These are phyloP conservation scores for Tragelaphus buxtoni DNA, from an alignment of 2,113 vertebrate species.

Conservation along the genomic window DNA sequence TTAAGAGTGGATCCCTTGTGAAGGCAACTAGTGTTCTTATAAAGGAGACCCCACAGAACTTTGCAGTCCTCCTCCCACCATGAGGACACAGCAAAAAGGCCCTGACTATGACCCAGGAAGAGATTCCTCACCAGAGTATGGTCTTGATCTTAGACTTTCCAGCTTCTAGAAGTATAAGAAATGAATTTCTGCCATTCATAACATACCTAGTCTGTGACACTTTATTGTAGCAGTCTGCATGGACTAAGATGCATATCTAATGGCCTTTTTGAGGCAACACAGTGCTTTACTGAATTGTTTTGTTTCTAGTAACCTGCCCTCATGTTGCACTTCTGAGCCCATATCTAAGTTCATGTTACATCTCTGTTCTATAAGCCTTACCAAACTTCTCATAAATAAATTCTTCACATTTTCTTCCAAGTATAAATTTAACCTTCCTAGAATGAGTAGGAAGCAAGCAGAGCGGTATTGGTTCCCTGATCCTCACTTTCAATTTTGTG, in stretches of 20 bases:
- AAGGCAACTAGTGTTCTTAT: background rate
- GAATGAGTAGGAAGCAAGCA: background rate
- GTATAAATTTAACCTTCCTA: background rate
- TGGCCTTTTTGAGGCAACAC: background rate
- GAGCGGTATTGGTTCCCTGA: background rate
- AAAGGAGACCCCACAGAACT: background rate
- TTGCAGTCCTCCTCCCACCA: no score
- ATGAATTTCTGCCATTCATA: background rate
- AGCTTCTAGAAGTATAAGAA: background rate
- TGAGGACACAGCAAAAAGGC: background rate
- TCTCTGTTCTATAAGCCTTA: background rate
- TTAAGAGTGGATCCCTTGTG: background rate
- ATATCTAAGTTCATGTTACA: background rate
- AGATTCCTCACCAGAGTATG: no score
- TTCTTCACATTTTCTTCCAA: background rate
- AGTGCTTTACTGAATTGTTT: background rate
- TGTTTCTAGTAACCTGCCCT: background rate
- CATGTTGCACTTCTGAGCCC: background rate
- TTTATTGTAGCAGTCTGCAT: background rate
- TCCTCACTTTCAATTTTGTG: fast-evolving
- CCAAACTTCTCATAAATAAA: background rate
- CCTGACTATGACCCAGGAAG: background rate
- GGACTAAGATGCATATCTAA: background rate
- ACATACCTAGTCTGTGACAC: background rate
- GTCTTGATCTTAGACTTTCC: background rate